Conservation (phyloP, 2,888 invertebrate species). For the Tromatobia lineatoria region DNA sequence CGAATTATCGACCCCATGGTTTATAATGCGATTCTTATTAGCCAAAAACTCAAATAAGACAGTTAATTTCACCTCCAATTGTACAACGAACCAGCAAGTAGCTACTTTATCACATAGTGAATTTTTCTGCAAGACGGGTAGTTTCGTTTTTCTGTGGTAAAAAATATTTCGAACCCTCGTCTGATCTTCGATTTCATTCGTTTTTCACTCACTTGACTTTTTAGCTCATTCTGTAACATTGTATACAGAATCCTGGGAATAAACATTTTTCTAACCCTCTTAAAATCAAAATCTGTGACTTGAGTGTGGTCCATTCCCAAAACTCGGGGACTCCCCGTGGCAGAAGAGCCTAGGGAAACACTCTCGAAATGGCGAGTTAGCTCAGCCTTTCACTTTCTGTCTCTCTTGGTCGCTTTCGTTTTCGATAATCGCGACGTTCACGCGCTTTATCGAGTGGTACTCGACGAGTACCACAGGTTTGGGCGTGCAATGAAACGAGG, state of each 20-base stretch:
- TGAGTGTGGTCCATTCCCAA: constrained; percentile 24
- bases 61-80: no score
- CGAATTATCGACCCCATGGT: no score
- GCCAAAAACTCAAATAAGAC: no score
- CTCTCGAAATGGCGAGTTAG: constrained; percentile 46
- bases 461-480: constrained; percentile 74
- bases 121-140: no score
- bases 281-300: constrained; percentile 13
- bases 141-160: no score
- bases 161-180: background rate
- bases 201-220: background rate
- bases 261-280: constrained; percentile 21
- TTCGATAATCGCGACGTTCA: constrained; percentile 63
- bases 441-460: constrained; percentile 73
- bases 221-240: constrained; percentile 30
- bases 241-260: constrained; percentile 13
- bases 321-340: constrained; percentile 52
- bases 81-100: no score
- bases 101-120: no score
- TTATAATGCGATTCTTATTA: no score
- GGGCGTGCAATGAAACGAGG: constrained; percentile 71
- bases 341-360: constrained; percentile 60
- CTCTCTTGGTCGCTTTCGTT: constrained; percentile 23
- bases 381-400: background rate
- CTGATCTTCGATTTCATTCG: background rate